A percentile compares a stretch with the other conserved stretches of the same genome.
Conservation (phyloP, 2,113 vertebrate genomes). For the Embiotoca jacksoni region DNA sequence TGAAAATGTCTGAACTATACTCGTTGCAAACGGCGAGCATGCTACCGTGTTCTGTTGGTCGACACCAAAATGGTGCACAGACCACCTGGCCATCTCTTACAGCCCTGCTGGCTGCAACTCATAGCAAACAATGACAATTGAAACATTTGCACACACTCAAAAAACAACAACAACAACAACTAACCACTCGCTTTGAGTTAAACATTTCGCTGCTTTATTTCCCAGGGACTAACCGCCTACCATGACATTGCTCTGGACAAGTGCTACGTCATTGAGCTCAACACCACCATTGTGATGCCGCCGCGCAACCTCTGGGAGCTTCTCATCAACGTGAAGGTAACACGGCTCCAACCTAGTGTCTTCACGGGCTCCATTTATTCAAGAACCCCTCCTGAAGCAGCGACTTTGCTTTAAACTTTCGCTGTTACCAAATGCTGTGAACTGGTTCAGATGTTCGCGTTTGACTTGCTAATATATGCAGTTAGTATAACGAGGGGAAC, state of each 20-base stretch:
- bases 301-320: constrained; percentile 96
- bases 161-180: background rate
- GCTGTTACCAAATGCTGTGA: no score
- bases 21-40: no score
- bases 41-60: no score
- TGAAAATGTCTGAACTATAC: no score
- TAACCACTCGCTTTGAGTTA: no score
- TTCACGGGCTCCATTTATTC: background rate
- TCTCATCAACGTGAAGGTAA: constrained; percentile 93
- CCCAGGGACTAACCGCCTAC: constrained; percentile 93
- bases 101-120: background rate
- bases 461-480: no score
- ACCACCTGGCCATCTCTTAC: no score
- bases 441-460: no score
- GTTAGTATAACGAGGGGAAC: no score
- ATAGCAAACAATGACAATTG: background rate
- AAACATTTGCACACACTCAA: background rate
- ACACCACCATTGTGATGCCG: constrained; percentile 94
- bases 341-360: no score
- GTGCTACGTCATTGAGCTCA: constrained; percentile 95
- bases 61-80: no score
- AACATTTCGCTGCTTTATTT: background rate
- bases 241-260: constrained; percentile 95
- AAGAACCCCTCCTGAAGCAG: background rate
- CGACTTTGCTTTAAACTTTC: background rate